These are phyloP conservation scores for Calliphora vicina DNA, from an alignment of 1,140 invertebrate genomes.

Conservation along the genomic window DNA sequence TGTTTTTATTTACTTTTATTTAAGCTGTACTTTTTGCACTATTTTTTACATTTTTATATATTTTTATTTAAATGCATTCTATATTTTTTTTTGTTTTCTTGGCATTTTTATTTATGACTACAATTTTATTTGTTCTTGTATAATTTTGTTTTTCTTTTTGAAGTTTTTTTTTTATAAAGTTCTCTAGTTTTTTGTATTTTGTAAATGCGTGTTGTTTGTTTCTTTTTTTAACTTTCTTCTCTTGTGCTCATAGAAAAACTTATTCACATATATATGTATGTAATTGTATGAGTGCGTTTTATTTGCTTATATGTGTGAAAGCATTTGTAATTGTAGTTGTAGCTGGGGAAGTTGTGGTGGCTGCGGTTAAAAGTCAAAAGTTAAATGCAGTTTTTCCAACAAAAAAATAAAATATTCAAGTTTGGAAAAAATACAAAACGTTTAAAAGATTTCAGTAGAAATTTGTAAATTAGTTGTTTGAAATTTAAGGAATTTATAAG, in stretches of 20 bases:
- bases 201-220: slow-evolving; percentile 15
- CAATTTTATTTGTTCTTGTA: slow-evolving; percentile 10
- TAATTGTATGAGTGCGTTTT: background rate
- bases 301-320: background rate
- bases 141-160: slow-evolving; percentile 1
- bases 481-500: no score
- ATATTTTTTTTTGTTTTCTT: slow-evolving; percentile 8
- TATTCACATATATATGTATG: background rate
- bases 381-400: background rate
- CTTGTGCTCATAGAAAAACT: background rate
- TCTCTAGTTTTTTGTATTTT: background rate
- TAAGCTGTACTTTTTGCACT: background rate
- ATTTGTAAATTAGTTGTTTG: background rate
- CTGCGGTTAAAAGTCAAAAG: slow-evolving; percentile 27
- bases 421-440: background rate
- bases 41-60: background rate
- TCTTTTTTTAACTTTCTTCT: background rate
- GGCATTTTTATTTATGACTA: slow-evolving; percentile 22
- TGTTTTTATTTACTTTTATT: background rate
- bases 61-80: no score
- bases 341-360: background rate
- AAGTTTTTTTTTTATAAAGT: background rate
- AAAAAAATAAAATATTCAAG: background rate
- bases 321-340: background rate
- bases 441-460: slow-evolving; percentile 20